Evolutionary conservation across 2,113 vertebrate species (phyloP), one percentile per base, ranked within the genome.

Genomic region (Macroglossus sobrinus): DNA sequence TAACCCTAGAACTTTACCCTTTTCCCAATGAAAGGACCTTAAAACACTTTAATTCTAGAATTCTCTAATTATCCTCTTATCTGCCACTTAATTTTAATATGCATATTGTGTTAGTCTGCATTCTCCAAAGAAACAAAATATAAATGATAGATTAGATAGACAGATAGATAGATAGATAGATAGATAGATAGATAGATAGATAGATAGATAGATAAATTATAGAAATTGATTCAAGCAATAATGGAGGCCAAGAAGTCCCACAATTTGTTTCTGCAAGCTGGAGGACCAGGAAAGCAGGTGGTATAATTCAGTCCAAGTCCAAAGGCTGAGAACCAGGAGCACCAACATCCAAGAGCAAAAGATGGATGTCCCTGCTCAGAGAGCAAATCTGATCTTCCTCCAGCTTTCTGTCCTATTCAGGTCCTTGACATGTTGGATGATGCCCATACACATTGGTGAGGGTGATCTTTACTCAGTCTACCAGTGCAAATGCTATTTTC

Each of bases 41-140:
- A 93, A 80, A 33, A 50, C 26, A 84, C 40, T 84, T 92, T 57
- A 74, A 75, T 80, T 21, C n/a, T 68, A n/a, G 75, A 82, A 88
- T 93, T 68, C 59, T 94, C n/a, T 45, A 66, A 43, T 88, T 84
- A 43, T 64, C 33, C n/a, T 93, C 84, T 75, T 91, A 57, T 78
- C 33, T 4, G 86, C 35, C 38, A 35, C 24, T 76, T 28, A 92
- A 61, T 47, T 84, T 92, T 84, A 64, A 91, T 69, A 72, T 66
- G 15, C 45, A 33, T 63, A 53, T 30, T 89, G 19, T 43, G 40
- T 74, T 76, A 35, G 19, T 47, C 45, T 43, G 53, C 7, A 21
- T 91, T 85, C 43, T 78, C 40, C 61, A 90, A 22, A 90, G 53
- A 90, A 57, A 63, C 18, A 3, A 10, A 13, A 50, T 4, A 50